Percentiles rank a stretch among this genome's conserved stretches.
These are phyloP conservation scores for Datnioides undecimradiatus DNA, from an alignment of 2,113 vertebrate species.

Conservation along the genomic window DNA sequence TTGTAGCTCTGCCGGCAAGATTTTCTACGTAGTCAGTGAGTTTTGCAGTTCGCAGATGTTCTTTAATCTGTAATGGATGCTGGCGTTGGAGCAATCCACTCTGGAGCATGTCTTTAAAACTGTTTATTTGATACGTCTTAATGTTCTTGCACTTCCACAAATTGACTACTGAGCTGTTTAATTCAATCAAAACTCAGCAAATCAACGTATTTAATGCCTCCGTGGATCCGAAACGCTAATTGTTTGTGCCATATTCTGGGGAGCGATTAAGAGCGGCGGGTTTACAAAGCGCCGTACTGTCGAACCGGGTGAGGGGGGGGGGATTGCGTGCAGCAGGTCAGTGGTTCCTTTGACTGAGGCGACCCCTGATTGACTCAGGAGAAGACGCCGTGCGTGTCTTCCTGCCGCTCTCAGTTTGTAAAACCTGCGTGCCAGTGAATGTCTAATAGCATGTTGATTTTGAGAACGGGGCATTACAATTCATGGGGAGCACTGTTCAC, in stretches of 20 bases:
- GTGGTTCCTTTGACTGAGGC: constrained; percentile 47
- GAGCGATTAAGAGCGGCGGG: constrained; percentile 43
- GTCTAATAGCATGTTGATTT: constrained; percentile 18
- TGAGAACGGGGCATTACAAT: constrained; percentile 11
- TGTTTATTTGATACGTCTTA: constrained; percentile 80
- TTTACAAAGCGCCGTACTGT: constrained; percentile 51
- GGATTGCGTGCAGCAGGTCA: constrained; percentile 56
- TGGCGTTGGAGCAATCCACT: constrained; percentile 79
- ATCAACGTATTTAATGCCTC: constrained; percentile 76
- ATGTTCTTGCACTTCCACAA: constrained; percentile 80
- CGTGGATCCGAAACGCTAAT: constrained; percentile 71
- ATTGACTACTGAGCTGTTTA: constrained; percentile 81
- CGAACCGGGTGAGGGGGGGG: no score
- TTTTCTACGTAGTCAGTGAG: constrained; percentile 77
- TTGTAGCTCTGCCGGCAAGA: constrained; percentile 79
- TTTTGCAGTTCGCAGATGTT: constrained; percentile 80
- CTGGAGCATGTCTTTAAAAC: constrained; percentile 78
- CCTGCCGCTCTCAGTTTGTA: constrained; percentile 9
- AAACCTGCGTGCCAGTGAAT: constrained; percentile 9
- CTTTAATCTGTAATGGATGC: constrained; percentile 84
- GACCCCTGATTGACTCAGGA: constrained; percentile 6
- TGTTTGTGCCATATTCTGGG: constrained; percentile 66
- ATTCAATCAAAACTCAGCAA: constrained; percentile 82
- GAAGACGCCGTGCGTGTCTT: not conserved
- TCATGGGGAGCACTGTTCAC: not conserved